Percentiles rank a stretch among this genome's conserved stretches.
Conservation (phyloP, 2,888 invertebrate genomes). For the Lydus trimaculatus region DNA sequence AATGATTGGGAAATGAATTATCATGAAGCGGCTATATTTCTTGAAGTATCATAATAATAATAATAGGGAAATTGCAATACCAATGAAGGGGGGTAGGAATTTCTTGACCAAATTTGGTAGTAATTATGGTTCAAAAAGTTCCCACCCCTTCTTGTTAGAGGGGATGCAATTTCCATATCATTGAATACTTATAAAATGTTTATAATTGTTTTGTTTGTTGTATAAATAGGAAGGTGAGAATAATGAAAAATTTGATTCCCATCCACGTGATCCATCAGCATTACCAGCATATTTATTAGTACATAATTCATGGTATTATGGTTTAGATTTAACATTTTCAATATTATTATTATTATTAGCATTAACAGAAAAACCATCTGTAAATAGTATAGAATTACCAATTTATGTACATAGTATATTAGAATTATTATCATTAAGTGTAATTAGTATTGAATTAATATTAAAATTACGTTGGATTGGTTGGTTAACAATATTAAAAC, state of each 20-base stretch:
- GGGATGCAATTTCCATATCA: no score
- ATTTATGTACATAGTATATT: constrained; percentile 83
- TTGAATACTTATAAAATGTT: not conserved
- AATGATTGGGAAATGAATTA: constrained; percentile 90
- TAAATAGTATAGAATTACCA: constrained; percentile 75
- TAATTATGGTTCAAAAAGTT: no score
- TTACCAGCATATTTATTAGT: constrained; percentile 86
- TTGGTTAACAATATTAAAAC: constrained; percentile 80
- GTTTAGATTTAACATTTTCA: constrained; percentile 79
- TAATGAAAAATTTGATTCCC: constrained; percentile 90
- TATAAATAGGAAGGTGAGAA: constrained; percentile 86
- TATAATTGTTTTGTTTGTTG: constrained; percentile 6
- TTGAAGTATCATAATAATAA: constrained; percentile 67
- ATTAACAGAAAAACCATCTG: constrained; percentile 82
- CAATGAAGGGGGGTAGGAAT: no score
- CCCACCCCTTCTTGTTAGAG: no score
- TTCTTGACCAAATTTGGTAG: no score
- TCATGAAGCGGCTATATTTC: constrained; percentile 87
- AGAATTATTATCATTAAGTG: constrained; percentile 77
- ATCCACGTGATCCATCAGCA: constrained; percentile 82
- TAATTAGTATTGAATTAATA: constrained; percentile 80
- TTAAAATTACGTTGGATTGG: constrained; percentile 88
- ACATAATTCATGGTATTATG: constrained; percentile 88
- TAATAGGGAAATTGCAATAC: no score
- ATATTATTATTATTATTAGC: constrained; percentile 77